These are phyloP conservation scores for Threskiornis aethiopicus DNA, from an alignment of 2,797 vertebrate species.

Conservation along the genomic window DNA sequence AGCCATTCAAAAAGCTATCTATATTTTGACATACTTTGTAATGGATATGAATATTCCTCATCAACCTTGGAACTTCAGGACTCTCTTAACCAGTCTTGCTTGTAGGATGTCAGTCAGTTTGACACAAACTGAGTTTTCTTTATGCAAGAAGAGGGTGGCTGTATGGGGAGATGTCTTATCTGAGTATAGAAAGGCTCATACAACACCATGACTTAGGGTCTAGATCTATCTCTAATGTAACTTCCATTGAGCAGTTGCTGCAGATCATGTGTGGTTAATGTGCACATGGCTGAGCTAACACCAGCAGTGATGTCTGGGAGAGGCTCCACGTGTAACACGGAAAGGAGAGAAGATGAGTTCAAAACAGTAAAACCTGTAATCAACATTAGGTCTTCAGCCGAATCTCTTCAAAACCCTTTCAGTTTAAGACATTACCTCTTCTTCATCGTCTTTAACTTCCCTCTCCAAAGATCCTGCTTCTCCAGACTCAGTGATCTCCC, in stretches of 20 bases:
- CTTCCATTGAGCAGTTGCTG: neutral
- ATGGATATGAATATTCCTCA: neutral
- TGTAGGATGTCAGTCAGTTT: neutral
- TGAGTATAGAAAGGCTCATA: neutral
- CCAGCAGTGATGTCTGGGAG: neutral
- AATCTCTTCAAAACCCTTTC: neutral
- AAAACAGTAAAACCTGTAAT: neutral
- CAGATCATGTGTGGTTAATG: neutral
- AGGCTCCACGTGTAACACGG: neutral
- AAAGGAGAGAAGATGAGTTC: neutral
- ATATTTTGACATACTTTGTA: neutral
- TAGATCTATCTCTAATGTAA: neutral
- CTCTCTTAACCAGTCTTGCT: neutral
- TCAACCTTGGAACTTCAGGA: neutral
- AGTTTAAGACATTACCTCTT: neutral
- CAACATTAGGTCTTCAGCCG: neutral
- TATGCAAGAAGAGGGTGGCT: neutral
- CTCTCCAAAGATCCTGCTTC: neutral
- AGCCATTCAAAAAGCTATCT: neutral
- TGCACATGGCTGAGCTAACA: neutral
- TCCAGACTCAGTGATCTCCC: neutral
- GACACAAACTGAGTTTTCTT: neutral
- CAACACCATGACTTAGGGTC: neutral
- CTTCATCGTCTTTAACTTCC: neutral
- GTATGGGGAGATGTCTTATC: accelerated